Evolutionary conservation across 2,113 vertebrate species (phyloP), one percentile per base, ranked within the genome.

Genomic region (Piaya cayana): DNA sequence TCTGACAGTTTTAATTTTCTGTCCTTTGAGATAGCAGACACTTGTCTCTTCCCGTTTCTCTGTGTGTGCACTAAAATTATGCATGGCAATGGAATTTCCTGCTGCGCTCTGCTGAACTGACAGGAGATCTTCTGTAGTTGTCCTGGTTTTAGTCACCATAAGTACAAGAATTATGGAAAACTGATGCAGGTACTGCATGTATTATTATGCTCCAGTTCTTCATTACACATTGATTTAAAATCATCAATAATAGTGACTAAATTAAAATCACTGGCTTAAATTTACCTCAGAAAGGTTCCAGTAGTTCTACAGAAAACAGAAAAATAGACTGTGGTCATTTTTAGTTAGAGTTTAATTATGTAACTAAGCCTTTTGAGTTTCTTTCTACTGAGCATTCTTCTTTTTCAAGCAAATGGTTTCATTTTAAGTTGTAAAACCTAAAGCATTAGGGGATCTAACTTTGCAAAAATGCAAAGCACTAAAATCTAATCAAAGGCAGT

Each of bases 71-170:
- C 50, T 82, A 23, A 45, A 83, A 62, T 72, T 32, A 18, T 8
- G 15, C 5, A 0, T 32, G 6, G 82, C 16, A 58, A 3, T 34
- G 34, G 8, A 18, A 50, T 42, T 87, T 91, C 70, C 63, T 91
- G 67, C n/a, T 93, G 67, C 69, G 39, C 29, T 78, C 43, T 95
- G n/a, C 53, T 19, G 56, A 78, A 62, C n/a, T 80, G 91, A 37
- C 22, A n/a, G 49, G 68, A 84, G 18, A 32, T 87, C 27, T 79
- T 72, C 29, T 86, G 1, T 27, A 39, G 29, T 53, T 84, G 56
- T 47, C 8, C 47, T 86, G 43, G 0, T 79, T 89, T 72, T 13
- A 26, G 34, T 72, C 55, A 52, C 42, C 6, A 7, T 62, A 37
- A 62, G 45, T 34, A 63, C 9, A 77, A 52, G 12, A 29, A 36